Evolutionary conservation across 2,888 invertebrate genomes (phyloP).

Genomic region (Allygus modestus): DNA sequence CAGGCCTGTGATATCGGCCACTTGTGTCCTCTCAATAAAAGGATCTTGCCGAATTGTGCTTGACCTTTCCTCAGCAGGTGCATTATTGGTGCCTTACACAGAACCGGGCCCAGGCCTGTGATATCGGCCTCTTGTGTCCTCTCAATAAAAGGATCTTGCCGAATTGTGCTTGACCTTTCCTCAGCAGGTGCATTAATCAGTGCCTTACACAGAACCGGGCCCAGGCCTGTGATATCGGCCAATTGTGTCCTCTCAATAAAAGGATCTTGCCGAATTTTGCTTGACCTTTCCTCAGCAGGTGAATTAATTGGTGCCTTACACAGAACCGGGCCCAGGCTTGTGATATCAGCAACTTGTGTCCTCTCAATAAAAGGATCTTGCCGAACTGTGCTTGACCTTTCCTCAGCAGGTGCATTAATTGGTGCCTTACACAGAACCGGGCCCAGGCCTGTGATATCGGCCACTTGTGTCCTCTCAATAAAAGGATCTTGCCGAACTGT

Average conservation of each 20-base stretch:
- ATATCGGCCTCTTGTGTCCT: not conserved
- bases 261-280: too few species aligned
- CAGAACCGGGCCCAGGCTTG: not conserved
- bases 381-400: too few species aligned
- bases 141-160: too few species aligned
- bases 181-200: slow-evolving; percentile 17
- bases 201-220: not conserved
- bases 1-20: not conserved
- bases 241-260: not conserved
- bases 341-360: not conserved
- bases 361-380: too few species aligned
- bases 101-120: not conserved
- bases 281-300: slow-evolving; percentile 22
- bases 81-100: not conserved
- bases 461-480: not conserved
- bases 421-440: not conserved
- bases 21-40: not conserved
- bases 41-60: too few species aligned
- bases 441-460: not conserved
- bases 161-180: too few species aligned
- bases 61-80: slow-evolving; percentile 13
- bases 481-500: too few species aligned
- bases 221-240: not conserved
- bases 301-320: not conserved
- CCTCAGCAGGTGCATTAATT: slow-evolving; percentile 11